phyloP scores from a whole-genome alignment of 2,888 invertebrate species.

The Trachelus iudaicus region DNA sequence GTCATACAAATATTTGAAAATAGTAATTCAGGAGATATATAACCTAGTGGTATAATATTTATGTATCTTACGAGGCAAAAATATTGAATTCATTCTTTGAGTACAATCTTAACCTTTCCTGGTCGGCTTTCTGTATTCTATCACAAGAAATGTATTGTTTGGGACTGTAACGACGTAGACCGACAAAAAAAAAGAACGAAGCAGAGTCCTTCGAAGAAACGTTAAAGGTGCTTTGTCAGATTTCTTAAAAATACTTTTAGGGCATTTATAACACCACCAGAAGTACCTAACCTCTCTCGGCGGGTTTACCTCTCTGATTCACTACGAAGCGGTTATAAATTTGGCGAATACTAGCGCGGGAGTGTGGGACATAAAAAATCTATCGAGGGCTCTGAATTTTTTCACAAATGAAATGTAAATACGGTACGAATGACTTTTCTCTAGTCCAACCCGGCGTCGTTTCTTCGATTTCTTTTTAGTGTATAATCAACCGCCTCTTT shows the following conservation, averaged over 20 bases:
- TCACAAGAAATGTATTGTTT: background rate
- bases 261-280: background rate
- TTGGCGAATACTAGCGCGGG: background rate
- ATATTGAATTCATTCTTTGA: background rate
- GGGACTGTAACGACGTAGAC: background rate
- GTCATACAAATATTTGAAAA: background rate
- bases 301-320: background rate
- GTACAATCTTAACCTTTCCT: background rate
- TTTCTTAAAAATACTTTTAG: background rate
- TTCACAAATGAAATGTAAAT: background rate
- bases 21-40: background rate
- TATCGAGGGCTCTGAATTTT: background rate
- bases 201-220: background rate
- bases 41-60: background rate
- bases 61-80: background rate
- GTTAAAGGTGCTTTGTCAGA: background rate
- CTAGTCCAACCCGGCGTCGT: conserved; percentile 36
- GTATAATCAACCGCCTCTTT: conserved; percentile 59
- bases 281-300: background rate
- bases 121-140: background rate
- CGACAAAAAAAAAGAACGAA: background rate
- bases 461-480: conserved; percentile 46
- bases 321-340: background rate
- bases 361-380: background rate
- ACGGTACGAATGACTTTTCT: background rate